Evolutionary conservation across 2,888 invertebrate genomes (phyloP).

Genomic region (Endotricha flammealis): DNA sequence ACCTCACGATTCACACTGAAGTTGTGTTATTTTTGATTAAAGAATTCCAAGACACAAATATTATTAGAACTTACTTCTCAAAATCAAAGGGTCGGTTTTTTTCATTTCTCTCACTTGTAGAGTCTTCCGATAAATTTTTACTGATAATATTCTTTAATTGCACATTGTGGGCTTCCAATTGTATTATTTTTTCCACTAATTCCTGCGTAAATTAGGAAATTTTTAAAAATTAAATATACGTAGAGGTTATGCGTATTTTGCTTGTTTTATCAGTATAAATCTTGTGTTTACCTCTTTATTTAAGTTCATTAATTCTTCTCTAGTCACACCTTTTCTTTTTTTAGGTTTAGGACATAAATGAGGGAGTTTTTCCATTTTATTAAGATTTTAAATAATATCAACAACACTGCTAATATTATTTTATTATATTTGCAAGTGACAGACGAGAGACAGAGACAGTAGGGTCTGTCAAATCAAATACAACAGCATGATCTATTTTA

Average conservation of each 20-base stretch:
- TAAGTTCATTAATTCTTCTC: slow-evolving; percentile 42
- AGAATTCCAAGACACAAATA: slow-evolving; percentile 3
- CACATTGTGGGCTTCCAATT: slow-evolving; percentile 86
- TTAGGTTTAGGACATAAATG: slow-evolving; percentile 46
- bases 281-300: slow-evolving; percentile 46
- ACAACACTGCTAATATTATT: too few relatives aligned
- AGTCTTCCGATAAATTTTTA: slow-evolving; percentile 55
- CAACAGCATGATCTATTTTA: too few relatives aligned
- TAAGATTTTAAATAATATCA: too few relatives aligned
- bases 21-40: too few relatives aligned
- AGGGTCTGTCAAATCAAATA: too few relatives aligned
- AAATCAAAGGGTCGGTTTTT: slow-evolving; percentile 81
- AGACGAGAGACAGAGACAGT: too few relatives aligned
- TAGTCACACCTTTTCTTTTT: slow-evolving; percentile 28
- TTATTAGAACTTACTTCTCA: slow-evolving; percentile 52
- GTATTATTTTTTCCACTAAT: slow-evolving; percentile 83
- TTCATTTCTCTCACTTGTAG: slow-evolving; percentile 19
- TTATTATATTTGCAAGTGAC: too few relatives aligned
- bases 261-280: neutral
- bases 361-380: slow-evolving; percentile 36
- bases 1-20: too few relatives aligned
- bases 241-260: slow-evolving; percentile 25
- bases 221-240: slow-evolving; percentile 2
- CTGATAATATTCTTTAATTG: slow-evolving; percentile 86
- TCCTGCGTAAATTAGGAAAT: slow-evolving; percentile 69